Percentiles rank a stretch among this genome's conserved stretches.
Evolutionary conservation across 1,140 invertebrate genomes (phyloP).

Genomic region (Brachionus koreanus): DNA sequence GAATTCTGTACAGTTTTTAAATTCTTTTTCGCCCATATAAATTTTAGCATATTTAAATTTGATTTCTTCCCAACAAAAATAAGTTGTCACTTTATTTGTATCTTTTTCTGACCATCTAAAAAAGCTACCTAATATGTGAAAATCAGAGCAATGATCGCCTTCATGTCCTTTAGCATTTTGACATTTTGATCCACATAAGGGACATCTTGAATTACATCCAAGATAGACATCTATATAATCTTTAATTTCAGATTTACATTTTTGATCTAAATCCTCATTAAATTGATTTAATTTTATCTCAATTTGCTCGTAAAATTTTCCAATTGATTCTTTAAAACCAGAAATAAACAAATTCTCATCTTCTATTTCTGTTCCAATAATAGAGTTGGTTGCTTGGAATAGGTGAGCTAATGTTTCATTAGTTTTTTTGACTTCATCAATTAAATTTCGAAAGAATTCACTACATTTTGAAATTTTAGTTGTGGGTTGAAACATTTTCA

Average conservation of each 20-base stretch:
- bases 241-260: background rate
- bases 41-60: too few relatives aligned
- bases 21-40: background rate
- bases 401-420: background rate
- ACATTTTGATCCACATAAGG: background rate
- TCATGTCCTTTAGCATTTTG: constrained; percentile 14
- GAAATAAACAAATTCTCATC: background rate
- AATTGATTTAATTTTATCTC: background rate
- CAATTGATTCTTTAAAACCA: background rate
- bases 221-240: background rate
- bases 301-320: background rate
- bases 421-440: background rate
- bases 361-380: background rate
- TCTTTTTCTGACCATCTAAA: too few relatives aligned
- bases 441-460: background rate
- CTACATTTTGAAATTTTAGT: background rate
- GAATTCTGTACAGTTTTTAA: background rate
- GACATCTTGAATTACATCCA: constrained; percentile 4
- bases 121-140: background rate
- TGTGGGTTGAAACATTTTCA: background rate
- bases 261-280: background rate
- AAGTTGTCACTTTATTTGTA: too few relatives aligned
- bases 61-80: too few relatives aligned
- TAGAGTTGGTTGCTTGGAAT: background rate
- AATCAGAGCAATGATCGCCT: background rate